Evolutionary conservation across 2,888 invertebrate species (phyloP), one percentile per base, ranked within the genome.

Genomic region (Bibio marci): DNA sequence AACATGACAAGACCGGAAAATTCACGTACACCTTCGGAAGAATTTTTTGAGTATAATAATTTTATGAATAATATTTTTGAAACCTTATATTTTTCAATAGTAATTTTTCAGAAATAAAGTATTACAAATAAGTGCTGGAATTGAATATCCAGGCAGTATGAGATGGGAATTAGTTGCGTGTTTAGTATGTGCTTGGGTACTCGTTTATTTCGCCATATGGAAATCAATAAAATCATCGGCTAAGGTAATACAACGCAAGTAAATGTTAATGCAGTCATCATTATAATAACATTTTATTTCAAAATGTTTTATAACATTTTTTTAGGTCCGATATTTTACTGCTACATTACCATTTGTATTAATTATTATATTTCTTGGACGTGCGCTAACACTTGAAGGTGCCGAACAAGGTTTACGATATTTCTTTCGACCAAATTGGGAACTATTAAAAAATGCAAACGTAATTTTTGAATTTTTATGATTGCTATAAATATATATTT

Each of bases 131-230:
- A 83, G 82, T 48, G 66, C 66, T 13, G 88, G 90, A 22, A 80
- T 92, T 43, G 85, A 90, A 53, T 77, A 73, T 49, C 78, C 81
- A 26, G 87, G 85, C 42, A 67, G 66, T 46, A 66, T 92, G 56
- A 71, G 88, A 50, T 88, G 88, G 86, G 88, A 92, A 55, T 64
- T 94, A 43, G 80, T 87, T 25, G 80, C 87, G 35, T 88, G 91
- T 54, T 69, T 94, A 40, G 70, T 92, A 38, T 77, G 85, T 51
- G 88, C 91, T 46, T 95, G 94, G 94, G 71, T 91, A 45, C 65
- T 94, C 51, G 88, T 94, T 39, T 95, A 94, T 64, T 88, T 94
- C 62, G 88, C 91, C 47, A 77, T 94, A 37, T 94, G 91, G 87
- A 94, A 92, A 64, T 91, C 91, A 46, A 86, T 92, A 43, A 85